Conservation (phyloP, 2,113 vertebrate species). For the Corapipo altera region DNA sequence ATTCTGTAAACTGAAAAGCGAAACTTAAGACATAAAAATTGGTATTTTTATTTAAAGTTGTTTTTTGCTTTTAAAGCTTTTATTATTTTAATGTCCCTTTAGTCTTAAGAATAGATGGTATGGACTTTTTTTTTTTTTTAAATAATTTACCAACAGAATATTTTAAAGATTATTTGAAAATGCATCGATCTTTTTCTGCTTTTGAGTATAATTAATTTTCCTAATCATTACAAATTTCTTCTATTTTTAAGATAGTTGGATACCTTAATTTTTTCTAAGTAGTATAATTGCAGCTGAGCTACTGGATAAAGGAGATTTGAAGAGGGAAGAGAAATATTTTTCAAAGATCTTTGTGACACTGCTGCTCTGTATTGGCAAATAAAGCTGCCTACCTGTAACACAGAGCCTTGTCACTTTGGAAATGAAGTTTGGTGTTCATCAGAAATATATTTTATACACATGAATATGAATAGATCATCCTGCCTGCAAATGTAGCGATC, state of each 20-base stretch:
- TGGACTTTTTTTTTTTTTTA: background rate
- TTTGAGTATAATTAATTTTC: background rate
- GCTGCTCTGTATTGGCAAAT: background rate
- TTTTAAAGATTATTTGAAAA: background rate
- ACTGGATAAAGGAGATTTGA: background rate
- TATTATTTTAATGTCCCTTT: background rate
- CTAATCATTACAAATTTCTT: background rate
- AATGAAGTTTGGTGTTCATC: background rate
- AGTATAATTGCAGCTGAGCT: background rate
- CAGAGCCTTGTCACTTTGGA: background rate
- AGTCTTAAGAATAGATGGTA: background rate
- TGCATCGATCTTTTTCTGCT: background rate
- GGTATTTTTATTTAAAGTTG: background rate
- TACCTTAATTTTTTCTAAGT: background rate
- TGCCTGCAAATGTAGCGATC: background rate
- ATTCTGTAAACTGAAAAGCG: background rate
- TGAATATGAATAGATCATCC: background rate
- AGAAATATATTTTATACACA: background rate
- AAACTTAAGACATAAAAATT: background rate
- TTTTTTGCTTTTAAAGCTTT: background rate
- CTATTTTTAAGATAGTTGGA: background rate
- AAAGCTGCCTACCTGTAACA: background rate
- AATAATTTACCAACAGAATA: background rate
- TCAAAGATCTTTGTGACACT: background rate
- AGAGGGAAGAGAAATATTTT: background rate